Base-by-base conservation (phyloP, 2,888 invertebrate species). In the Pseudococcus jackbeardsleyi region DNA sequence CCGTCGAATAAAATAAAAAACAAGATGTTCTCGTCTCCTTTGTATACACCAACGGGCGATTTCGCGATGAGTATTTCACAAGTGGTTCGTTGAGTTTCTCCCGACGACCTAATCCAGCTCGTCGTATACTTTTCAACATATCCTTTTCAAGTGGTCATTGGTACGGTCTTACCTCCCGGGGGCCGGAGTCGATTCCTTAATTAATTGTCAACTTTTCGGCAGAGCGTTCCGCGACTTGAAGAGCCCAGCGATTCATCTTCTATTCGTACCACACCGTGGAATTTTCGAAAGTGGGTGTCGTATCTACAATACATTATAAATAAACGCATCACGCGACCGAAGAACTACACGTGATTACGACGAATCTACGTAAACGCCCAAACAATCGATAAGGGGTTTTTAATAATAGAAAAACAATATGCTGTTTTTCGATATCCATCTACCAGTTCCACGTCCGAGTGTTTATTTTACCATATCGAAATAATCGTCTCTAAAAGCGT, bases 351-450 rank as follows among this genome's bases (percentile, higher is more conserved):
- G 64, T 22, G 64, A 64, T 64, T 64, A 12, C 64, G 22, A 64
- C 22, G 6, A 64, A 64, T 64, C 42, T 9, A 42, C 42, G 19
- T 64, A 64, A 64, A 64, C 64, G 64, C 64, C 64, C 64, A 64
- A 64, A 64, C 39, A 72, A 72, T 72, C 72, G 72, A 72, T 72
- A 72, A 72, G 15, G 15, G 33, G 33, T 33, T 72, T 64, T 72
- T 72, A 72, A 72, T 72, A 72, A 72, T 33, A 72, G 17, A 72
- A 72, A 72, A 72, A 72, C 33, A 72, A 72, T 68, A 68, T 33
- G 33, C 72, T 72, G 33, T 64, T 72, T 72, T 72, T 72, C 72
- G 33, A 72, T 72, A 72, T 33, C 33, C 72, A 33, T 72, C 72
- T 33, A 33, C 26, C 26, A 33, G 26, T 33, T 12, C 26, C 19